phyloP scores from a whole-genome alignment of 2,797 vertebrate species.

The Sebastes jordani region DNA sequence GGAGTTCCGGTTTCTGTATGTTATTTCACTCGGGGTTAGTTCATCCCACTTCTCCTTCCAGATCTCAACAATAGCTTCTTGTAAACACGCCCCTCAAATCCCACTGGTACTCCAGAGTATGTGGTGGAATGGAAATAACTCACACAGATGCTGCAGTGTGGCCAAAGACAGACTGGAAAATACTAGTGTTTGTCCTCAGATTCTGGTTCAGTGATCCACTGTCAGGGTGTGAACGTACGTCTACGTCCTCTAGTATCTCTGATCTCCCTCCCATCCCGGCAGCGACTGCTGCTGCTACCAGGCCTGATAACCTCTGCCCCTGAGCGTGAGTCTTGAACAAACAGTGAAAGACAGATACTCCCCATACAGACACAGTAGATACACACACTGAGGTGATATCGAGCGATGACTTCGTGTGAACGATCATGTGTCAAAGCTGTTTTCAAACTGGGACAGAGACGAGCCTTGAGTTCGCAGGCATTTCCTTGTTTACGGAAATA shows the following conservation, averaged over 20 bases:
- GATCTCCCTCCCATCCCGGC: neutral
- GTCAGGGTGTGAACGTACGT: slow-evolving; percentile 18
- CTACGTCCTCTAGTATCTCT: neutral
- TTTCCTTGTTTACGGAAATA: slow-evolving; percentile 50
- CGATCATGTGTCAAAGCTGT: slow-evolving; percentile 2
- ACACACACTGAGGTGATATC: neutral
- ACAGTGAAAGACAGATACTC: slow-evolving; percentile 11
- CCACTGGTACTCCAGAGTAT: neutral
- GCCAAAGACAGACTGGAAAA: slow-evolving; percentile 22
- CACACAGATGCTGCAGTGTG: neutral
- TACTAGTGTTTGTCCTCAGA: neutral
- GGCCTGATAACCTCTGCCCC: slow-evolving; percentile 46
- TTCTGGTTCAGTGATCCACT: neutral
- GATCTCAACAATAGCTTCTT: slow-evolving; percentile 24
- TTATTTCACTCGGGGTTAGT: neutral
- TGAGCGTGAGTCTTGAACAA: slow-evolving; percentile 19
- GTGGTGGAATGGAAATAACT: slow-evolving; percentile 20
- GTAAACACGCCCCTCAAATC: slow-evolving; percentile 21
- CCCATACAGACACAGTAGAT: neutral
- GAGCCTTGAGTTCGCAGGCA: neutral
- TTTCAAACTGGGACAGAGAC: neutral
- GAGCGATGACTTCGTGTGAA: neutral
- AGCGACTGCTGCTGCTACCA: neutral
- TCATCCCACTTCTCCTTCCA: slow-evolving; percentile 1
- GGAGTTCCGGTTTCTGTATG: neutral